phyloP scores from a whole-genome alignment of 2,113 vertebrate species.

The Sphaerodactylus townsendi region DNA sequence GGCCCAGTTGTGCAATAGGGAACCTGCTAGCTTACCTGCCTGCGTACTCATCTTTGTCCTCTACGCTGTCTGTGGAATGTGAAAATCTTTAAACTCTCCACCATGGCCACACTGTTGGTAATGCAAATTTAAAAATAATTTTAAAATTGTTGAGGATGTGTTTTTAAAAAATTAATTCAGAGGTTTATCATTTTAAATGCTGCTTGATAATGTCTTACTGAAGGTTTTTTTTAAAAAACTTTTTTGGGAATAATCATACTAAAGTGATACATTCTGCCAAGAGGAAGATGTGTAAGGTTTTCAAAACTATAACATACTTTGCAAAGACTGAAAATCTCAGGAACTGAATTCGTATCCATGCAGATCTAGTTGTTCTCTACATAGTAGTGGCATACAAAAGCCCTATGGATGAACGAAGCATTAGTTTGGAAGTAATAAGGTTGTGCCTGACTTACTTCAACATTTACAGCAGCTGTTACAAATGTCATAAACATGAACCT shows the following conservation, averaged over 20 bases:
- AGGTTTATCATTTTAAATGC: neutral
- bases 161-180: neutral
- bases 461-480: constrained; percentile 74
- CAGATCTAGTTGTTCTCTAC: constrained; percentile 43
- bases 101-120: neutral
- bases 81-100: neutral
- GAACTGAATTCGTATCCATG: constrained; percentile 52
- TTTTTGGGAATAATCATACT: too few species aligned
- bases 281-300: neutral
- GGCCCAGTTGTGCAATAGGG: neutral
- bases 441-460: constrained; percentile 72
- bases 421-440: constrained; percentile 73
- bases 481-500: constrained; percentile 73
- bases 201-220: neutral
- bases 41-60: too few species aligned
- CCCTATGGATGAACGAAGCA: constrained; percentile 63
- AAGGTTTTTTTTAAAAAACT: neutral
- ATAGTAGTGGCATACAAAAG: constrained; percentile 55
- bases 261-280: neutral
- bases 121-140: neutral
- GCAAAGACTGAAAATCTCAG: constrained; percentile 34
- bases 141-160: neutral
- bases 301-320: constrained; percentile 1
- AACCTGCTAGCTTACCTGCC: constrained; percentile 5
- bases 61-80: neutral